Conservation (phyloP, 2,113 vertebrate species). For the Empidonax traillii region DNA sequence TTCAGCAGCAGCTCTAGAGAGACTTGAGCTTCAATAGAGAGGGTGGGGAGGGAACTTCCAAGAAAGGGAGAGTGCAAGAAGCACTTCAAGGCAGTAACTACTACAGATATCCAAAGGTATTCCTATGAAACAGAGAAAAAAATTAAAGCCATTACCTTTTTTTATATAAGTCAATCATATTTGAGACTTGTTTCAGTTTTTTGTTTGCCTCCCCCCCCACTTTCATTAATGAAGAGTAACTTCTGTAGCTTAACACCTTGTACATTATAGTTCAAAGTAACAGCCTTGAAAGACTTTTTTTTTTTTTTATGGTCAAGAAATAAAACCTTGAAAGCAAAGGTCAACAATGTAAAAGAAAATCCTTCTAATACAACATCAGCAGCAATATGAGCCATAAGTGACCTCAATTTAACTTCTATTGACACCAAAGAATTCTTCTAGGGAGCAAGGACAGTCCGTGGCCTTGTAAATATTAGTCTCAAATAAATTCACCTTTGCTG, state of each 20-base stretch:
- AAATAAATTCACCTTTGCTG: background rate
- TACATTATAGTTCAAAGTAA: background rate
- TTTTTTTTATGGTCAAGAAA: background rate
- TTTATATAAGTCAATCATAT: background rate
- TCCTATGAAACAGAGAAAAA: background rate
- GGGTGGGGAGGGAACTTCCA: background rate
- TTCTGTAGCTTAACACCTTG: background rate
- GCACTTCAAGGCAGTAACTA: background rate
- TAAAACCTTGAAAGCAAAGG: background rate
- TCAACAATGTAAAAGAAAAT: background rate
- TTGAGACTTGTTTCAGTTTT: background rate
- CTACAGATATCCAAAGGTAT: background rate
- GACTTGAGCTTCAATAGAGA: background rate
- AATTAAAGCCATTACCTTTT: background rate
- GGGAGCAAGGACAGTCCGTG: background rate
- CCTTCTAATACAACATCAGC: background rate
- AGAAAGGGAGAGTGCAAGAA: background rate
- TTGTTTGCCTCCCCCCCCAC: rapidly evolving
- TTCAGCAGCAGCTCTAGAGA: background rate
- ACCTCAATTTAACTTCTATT: background rate
- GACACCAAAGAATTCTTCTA: background rate
- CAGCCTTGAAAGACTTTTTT: background rate
- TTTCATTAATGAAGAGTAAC: background rate
- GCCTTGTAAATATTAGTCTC: background rate
- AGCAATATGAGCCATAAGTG: background rate